phyloP scores from a whole-genome alignment of 2,113 vertebrate species.

The Dicerorhinus sumatrensis region DNA sequence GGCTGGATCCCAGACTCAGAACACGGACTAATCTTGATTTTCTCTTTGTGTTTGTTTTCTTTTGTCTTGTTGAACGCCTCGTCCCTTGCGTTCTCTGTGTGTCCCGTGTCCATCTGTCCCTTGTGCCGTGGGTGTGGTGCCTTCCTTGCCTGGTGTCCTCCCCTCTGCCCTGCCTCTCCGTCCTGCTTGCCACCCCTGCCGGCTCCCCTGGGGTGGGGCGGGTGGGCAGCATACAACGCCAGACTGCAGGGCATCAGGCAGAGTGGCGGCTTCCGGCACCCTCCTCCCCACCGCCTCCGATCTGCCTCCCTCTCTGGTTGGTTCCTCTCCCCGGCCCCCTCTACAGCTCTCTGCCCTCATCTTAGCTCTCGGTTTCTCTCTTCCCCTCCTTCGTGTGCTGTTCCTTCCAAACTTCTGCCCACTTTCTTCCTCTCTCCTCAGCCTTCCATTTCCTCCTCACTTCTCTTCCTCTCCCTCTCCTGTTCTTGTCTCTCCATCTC shows the following conservation, averaged over 20 bases:
- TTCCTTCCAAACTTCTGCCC: background rate
- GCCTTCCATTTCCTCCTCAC: background rate
- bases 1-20: background rate
- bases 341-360: background rate
- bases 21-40: slow-evolving; percentile 79
- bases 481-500: background rate
- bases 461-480: background rate
- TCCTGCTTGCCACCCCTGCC: slow-evolving; percentile 84
- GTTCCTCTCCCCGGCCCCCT: slow-evolving; percentile 78
- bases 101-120: slow-evolving; percentile 71
- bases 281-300: slow-evolving; percentile 89
- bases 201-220: slow-evolving; percentile 81
- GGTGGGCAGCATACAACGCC: slow-evolving; percentile 94
- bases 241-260: slow-evolving; percentile 90
- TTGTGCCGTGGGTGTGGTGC: slow-evolving; percentile 57
- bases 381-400: background rate
- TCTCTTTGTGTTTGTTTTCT: slow-evolving; percentile 81
- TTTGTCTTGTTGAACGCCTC: slow-evolving; percentile 70
- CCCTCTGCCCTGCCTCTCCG: slow-evolving; percentile 7
- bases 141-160: slow-evolving; percentile 63
- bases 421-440: background rate
- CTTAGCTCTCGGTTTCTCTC: background rate
- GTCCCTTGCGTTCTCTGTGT: slow-evolving; percentile 77
- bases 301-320: slow-evolving; percentile 94
- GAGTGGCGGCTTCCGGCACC: slow-evolving; percentile 82